Conservation (phyloP, 2,797 vertebrate species). For the Champsocephalus esox region DNA sequence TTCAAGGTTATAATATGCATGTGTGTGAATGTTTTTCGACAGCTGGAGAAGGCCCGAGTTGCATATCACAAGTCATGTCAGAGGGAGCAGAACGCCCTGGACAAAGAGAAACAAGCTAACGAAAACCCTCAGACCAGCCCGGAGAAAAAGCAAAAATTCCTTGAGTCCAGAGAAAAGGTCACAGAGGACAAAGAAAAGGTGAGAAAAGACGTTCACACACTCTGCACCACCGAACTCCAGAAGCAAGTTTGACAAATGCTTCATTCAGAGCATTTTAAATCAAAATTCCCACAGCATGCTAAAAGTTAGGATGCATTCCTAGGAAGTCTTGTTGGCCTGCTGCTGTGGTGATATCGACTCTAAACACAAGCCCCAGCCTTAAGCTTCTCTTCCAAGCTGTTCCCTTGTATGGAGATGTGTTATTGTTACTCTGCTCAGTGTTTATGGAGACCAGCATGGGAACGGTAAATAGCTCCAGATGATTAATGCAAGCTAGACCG, state of each 20-base stretch:
- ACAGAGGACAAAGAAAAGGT: constrained; percentile 85
- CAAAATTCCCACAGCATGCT: constrained; percentile 10
- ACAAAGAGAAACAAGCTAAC: constrained; percentile 83
- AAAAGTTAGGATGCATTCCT: constrained; percentile 33
- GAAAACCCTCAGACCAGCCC: constrained; percentile 79
- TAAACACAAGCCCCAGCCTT: constrained; percentile 51
- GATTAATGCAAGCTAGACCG: constrained; percentile 49
- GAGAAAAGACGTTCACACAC: constrained; percentile 44
- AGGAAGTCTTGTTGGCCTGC: constrained; percentile 4
- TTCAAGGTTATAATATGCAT: constrained; percentile 8
- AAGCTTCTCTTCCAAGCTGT: constrained; percentile 44
- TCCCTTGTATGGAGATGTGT: constrained; percentile 71
- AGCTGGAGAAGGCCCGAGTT: constrained; percentile 85
- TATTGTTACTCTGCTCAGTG: constrained; percentile 64
- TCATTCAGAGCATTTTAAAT: constrained; percentile 17
- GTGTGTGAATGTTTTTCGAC: constrained; percentile 46
- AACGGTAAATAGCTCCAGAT: constrained; percentile 38
- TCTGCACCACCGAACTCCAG: neutral
- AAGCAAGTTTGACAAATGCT: neutral
- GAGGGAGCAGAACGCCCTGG: constrained; percentile 79
- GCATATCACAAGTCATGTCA: constrained; percentile 86
- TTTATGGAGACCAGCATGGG: constrained; percentile 65
- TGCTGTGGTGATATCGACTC: constrained; percentile 31
- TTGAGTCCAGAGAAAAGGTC: constrained; percentile 79
- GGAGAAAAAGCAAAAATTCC: constrained; percentile 84